These are phyloP conservation scores for Thelaira solivaga DNA, from an alignment of 2,888 invertebrate species.

Conservation along the genomic window DNA sequence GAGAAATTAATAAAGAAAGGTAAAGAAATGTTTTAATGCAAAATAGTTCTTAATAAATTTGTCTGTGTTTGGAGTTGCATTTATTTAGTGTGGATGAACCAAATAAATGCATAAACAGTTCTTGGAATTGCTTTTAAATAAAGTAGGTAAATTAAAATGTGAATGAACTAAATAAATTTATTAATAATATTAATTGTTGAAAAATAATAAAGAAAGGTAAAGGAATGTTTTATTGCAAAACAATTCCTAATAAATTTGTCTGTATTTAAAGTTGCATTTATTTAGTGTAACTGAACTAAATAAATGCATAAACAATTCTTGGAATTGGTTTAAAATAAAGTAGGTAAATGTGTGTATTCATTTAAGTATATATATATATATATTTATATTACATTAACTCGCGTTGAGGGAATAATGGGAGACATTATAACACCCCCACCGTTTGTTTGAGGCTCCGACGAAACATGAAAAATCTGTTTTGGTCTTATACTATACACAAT, in stretches of 20 bases:
- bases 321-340: not conserved
- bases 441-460: slow-evolving; percentile 41
- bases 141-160: slow-evolving; percentile 6
- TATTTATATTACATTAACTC: too few species aligned
- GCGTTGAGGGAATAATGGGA: too few species aligned
- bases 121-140: not conserved
- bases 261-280: not conserved
- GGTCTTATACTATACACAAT: not conserved
- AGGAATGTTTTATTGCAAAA: too few species aligned
- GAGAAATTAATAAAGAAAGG: not conserved
- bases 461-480: slow-evolving; percentile 20
- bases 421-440: slow-evolving; percentile 31
- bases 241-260: slow-evolving; percentile 1
- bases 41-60: slow-evolving; percentile 1
- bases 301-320: not conserved
- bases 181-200: too few species aligned
- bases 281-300: not conserved
- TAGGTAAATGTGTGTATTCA: not conserved
- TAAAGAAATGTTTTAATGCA: not conserved
- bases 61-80: not conserved
- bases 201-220: too few species aligned
- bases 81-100: not conserved
- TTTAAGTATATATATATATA: too few species aligned
- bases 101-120: not conserved
- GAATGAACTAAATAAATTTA: too few species aligned